Evolutionary conservation across 2,888 invertebrate species (phyloP), one percentile per base, ranked within the genome.

Genomic region (Orchesella flavescens): DNA sequence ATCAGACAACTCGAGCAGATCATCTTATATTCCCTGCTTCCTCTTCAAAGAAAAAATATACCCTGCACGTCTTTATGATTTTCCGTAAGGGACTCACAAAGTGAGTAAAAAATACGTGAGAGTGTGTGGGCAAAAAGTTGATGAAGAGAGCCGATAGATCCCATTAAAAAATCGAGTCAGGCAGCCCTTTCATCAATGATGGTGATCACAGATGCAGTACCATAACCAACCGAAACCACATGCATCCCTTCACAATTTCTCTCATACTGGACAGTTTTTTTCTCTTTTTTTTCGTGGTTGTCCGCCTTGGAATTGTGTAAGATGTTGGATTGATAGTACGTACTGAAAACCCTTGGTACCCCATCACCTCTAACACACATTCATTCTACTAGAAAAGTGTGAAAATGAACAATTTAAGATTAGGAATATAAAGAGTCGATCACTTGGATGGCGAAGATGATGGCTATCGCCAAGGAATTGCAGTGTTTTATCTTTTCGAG

Each of bases 81-180:
- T 34, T 34, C 34, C 34, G 34, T 34, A 34, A 34, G 34, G 34
- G 34, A 34, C 34, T 34, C 34, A 34, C 34, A 34, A 34, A 34
- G 34, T 34, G 34, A 34, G 34, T 34, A 34, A 34, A 34, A 34
- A 34, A 34, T 34, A 34, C 34, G 34, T 34, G 34, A 34, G 2
- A 34, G 49, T 71, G 49, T 71, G 12, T 71, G 34, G 15, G 34
- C 34, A 34, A 4, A 7, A 34, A 34, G 34, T 34, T 34, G 34
- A 34, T 34, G 34, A 34, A 34, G 34, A 34, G 34, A 34, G 34
- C 34, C 7, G 34, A 34, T 34, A 34, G 34, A 74, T 46, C 23
- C 63, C 71, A 82, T 82, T 82, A 82, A 82, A 81, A 82, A 82
- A 75, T 81, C 82, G 43, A 82, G 82, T 82, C 82, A 82, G 69